Evolutionary conservation across 2,888 invertebrate species (phyloP), one percentile per base, ranked within the genome.

Genomic region (Cryptops parisi): DNA sequence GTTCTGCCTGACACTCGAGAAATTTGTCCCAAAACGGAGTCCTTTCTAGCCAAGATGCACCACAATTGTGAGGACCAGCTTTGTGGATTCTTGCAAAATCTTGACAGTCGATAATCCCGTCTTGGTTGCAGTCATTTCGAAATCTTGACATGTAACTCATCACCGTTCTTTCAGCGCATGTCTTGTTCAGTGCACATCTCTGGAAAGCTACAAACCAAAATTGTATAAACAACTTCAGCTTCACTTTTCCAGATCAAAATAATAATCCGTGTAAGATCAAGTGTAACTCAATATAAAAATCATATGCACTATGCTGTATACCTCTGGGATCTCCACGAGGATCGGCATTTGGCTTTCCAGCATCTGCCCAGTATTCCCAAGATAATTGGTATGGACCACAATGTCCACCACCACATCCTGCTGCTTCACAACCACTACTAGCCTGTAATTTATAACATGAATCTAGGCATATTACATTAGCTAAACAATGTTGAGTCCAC

Each of bases 321-420:
- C 56, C 52, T 58, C 72, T 72, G 71, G 65, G 69, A 70, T 53
- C 65, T 64, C 58, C 78, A 67, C 21, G 71, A 68, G 0, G 75
- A 70, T 0, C 75, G 66, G 60, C 78, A 75, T 17, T 76, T 74
- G 1, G 72, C 66, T 25, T 24, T 25, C 82, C 84, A 45, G 78
- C 76, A 65, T 90, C 89, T 1, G 82, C 72, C 89, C 89, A 90
- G 66, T 89, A 90, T 0, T 79, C 79, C 83, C 84, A 84, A 2
- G 87, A 87, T 62, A 89, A 84, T 56, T 78, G 76, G 72, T 87
- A 88, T 33, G 87, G 77, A 1, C 89, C 89, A 63, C 89, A 89
- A 44, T 80, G 40, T 12, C 49, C 51, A n/a, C 17, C 17, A 5
- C 26, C 51, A 17, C 51, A 51, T 3, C 24, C 51, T 15, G 22